A percentile compares a stretch with the other conserved stretches of the same genome.
These are phyloP conservation scores for Salvelinus alpinus DNA, from an alignment of 2,113 vertebrate species.

Conservation along the genomic window DNA sequence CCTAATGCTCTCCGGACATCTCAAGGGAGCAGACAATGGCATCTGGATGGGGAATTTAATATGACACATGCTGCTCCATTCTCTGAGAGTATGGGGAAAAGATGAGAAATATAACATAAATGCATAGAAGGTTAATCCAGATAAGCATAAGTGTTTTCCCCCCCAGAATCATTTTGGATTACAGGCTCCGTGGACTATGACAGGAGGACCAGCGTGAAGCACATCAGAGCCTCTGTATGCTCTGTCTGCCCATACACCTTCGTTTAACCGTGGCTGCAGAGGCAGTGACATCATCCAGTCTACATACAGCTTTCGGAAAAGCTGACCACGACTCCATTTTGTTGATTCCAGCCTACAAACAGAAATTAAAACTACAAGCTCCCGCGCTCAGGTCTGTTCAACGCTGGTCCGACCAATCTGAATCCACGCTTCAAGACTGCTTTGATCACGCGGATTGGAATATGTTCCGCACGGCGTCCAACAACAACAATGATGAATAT, in stretches of 20 bases:
- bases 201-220: slow-evolving; percentile 26
- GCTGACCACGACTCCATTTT: too few species aligned
- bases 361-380: too few species aligned
- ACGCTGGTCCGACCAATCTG: too few species aligned
- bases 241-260: neutral
- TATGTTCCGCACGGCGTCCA: too few species aligned
- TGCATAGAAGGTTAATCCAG: slow-evolving; percentile 55
- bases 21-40: slow-evolving; percentile 10
- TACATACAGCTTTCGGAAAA: too few species aligned
- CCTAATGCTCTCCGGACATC: neutral
- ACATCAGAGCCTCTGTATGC: neutral
- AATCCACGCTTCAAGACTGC: too few species aligned
- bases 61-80: slow-evolving; percentile 21
- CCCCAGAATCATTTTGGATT: neutral
- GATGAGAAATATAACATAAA: slow-evolving; percentile 59
- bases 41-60: neutral
- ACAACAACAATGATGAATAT: too few species aligned
- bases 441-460: too few species aligned
- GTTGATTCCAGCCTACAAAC: too few species aligned
- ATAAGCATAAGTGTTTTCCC: slow-evolving; percentile 30
- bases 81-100: slow-evolving; percentile 32
- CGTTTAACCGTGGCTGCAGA: too few species aligned
- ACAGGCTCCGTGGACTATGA: slow-evolving; percentile 27
- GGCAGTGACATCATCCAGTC: too few species aligned
- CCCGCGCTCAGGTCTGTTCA: too few species aligned